Percentiles rank a stretch among this genome's conserved stretches.
Evolutionary conservation across 2,888 invertebrate genomes (phyloP).

Genomic region (Cataglyphis albicans): DNA sequence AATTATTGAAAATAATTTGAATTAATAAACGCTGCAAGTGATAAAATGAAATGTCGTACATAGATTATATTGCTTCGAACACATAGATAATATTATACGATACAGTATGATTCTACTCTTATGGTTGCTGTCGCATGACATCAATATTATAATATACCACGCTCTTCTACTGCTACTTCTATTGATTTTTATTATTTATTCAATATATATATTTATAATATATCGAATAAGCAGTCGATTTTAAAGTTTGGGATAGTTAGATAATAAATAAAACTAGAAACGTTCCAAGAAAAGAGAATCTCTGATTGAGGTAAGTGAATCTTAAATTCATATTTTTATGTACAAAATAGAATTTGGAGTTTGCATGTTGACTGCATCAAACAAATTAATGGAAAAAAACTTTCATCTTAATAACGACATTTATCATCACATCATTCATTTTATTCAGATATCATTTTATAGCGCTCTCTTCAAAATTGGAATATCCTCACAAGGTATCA

Average conservation of each 20-base stretch:
- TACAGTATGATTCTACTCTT: too few species aligned
- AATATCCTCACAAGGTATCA: neutral
- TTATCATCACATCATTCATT: neutral
- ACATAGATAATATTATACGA: too few species aligned
- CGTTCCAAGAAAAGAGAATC: neutral
- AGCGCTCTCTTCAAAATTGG: neutral
- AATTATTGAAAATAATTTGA: too few species aligned
- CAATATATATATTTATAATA: too few species aligned
- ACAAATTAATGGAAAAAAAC: neutral
- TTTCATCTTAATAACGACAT: neutral
- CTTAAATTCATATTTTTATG: neutral
- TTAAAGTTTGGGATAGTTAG: too few species aligned
- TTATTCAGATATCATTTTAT: neutral
- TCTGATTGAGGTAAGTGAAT: slow-evolving; percentile 1
- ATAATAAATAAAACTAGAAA: neutral
- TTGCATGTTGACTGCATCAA: neutral
- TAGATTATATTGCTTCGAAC: too few species aligned
- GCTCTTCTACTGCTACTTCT: neutral
- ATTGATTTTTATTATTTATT: neutral
- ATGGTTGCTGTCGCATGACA: too few species aligned
- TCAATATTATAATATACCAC: neutral
- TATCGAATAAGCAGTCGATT: too few species aligned
- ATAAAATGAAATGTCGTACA: too few species aligned
- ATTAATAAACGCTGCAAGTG: too few species aligned
- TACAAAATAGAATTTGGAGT: neutral